Evolutionary conservation across 2,888 invertebrate species (phyloP).

Genomic region (Palloptera scutellata): DNA sequence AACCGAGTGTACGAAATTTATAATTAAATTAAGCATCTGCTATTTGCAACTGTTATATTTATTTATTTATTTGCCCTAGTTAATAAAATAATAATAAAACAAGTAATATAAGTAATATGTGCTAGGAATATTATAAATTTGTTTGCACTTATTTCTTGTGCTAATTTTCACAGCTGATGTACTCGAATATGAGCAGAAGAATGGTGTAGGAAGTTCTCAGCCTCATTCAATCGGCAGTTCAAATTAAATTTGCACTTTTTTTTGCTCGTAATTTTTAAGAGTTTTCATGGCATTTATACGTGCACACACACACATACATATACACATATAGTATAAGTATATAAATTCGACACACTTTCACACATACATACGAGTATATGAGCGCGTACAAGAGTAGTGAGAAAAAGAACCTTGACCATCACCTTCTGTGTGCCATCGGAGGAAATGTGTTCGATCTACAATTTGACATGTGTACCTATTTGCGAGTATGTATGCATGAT

Average conservation of each 20-base stretch:
- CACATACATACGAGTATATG: not conserved
- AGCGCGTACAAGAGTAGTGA: not conserved
- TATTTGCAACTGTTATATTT: not conserved
- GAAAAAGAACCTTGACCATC: conserved; percentile 31
- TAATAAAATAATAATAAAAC: too few relatives aligned
- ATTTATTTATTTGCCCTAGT: not conserved
- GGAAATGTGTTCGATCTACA: not conserved
- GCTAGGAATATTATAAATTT: too few relatives aligned
- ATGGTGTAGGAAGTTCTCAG: too few relatives aligned
- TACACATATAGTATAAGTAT: not conserved
- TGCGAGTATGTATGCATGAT: too few relatives aligned
- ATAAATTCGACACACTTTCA: not conserved
- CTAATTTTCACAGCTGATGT: too few relatives aligned
- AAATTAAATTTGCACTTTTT: too few relatives aligned
- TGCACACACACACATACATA: not conserved
- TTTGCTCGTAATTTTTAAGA: too few relatives aligned
- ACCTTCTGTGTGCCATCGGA: conserved; percentile 25
- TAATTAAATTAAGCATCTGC: conserved; percentile 11
- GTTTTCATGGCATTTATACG: not conserved
- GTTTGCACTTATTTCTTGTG: too few relatives aligned
- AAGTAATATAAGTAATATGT: too few relatives aligned
- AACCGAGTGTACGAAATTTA: not conserved
- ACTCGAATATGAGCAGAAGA: too few relatives aligned
- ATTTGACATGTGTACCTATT: too few relatives aligned
- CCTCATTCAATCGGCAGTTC: too few relatives aligned